Evolutionary conservation across 2,113 vertebrate species (phyloP), one percentile per base, ranked within the genome.

Genomic region (Saccopteryx bilineata): DNA sequence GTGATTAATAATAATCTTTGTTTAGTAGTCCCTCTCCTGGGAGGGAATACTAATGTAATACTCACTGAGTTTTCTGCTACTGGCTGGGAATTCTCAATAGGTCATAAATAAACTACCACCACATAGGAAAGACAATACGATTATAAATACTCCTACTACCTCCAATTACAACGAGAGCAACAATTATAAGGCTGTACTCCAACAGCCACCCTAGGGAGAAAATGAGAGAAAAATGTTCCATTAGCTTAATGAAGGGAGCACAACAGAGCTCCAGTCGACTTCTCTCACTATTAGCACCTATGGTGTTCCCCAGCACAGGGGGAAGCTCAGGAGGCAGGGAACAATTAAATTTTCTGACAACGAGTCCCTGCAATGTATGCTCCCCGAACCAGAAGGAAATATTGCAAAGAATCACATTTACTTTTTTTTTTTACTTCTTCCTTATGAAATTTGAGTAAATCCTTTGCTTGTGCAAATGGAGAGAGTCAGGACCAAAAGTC

Each of bases 201-300:
- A 98, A 98, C 98, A 98, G 98, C 96, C 96, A 97, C 98, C 99
- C 98, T 98, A 66, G 97, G 96, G 98, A 98, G 99, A 99, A 99
- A 99, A 99, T 99, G 98, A 98, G 98, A 98, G 98, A 97, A 98
- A 99, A 99, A 97, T 98, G 98, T 98, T 98, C 98, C 99, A 99
- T 99, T 99, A 99, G 98, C 98, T 97, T 97, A 98, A 99, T 98
- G 98, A 98, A 98, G 98, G 98, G 98, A 98, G 98, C 95, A 96
- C 66, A 85, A 93, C 96, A 74, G 97, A 97, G 97, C 96, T 97
- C 17, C 96, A 97, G 97, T 95, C 96, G 96, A 92, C 98, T 98
- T 98, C 98, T 98, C 98, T 98, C 98, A 98, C 98, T 98, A 98
- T 98, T 98, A 98, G 98, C 97, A 97, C 98, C 98, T 91, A 97